Conservation (phyloP, 1,140 invertebrate species). For the Drosophila prosaltans region DNA sequence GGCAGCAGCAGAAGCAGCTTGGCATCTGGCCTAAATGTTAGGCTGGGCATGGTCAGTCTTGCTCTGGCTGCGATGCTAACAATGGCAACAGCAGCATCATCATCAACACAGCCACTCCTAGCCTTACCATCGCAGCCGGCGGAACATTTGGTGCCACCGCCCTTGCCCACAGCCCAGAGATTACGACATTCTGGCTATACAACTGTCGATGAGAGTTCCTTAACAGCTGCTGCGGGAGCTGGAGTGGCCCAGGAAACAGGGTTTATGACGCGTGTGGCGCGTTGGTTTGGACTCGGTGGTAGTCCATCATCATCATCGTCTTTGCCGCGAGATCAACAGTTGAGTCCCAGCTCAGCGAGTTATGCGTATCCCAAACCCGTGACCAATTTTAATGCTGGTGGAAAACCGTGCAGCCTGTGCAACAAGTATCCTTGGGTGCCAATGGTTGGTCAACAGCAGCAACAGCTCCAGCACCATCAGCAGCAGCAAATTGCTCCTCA, state of each 20-base stretch:
- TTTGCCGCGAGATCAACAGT: slow-evolving; percentile 54
- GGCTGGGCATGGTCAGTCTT: slow-evolving; percentile 18
- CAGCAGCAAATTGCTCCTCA: slow-evolving; percentile 41
- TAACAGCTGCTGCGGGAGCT: slow-evolving; percentile 14
- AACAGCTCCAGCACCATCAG: slow-evolving; percentile 64
- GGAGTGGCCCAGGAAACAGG: slow-evolving; percentile 33
- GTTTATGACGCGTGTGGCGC: slow-evolving; percentile 75
- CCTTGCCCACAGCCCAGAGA: slow-evolving; percentile 52
- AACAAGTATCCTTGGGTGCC: slow-evolving; percentile 91
- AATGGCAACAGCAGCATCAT: background rate
- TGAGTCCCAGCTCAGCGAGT: slow-evolving; percentile 43
- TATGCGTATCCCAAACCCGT: slow-evolving; percentile 67
- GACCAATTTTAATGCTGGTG: slow-evolving; percentile 65
- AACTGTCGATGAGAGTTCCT: background rate
- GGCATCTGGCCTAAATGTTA: slow-evolving; percentile 8
- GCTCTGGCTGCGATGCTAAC: slow-evolving; percentile 36
- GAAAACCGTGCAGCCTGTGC: slow-evolving; percentile 87
- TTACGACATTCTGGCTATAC: slow-evolving; percentile 47
- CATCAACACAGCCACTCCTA: background rate
- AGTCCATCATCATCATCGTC: slow-evolving; percentile 19
- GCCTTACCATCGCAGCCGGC: slow-evolving; percentile 56
- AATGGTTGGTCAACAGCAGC: slow-evolving; percentile 84
- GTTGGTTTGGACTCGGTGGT: slow-evolving; percentile 78
- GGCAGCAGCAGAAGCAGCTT: slow-evolving; percentile 39
- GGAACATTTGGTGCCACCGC: slow-evolving; percentile 74